Base-by-base conservation (phyloP, 1,140 invertebrate genomes). In the Sycobia sp. region DNA sequence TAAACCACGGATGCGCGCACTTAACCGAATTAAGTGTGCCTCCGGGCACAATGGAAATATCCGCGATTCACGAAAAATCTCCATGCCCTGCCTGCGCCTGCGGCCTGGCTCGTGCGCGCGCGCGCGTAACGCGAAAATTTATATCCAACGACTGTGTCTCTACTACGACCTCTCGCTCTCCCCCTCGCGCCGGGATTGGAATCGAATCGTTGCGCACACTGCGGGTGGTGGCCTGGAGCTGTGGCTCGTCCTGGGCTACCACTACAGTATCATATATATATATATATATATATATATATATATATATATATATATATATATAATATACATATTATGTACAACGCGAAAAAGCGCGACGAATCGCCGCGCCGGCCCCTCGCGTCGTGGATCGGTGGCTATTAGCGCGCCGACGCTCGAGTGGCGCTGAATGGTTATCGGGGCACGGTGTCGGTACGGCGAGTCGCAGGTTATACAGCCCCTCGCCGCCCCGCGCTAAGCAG, bases 321-420 rank as follows among this genome's bases (percentile, higher is more conserved):
- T n/a, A n/a, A n/a, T n/a, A n/a, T n/a, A n/a, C n/a, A n/a, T n/a
- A n/a, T n/a, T n/a, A n/a, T n/a, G n/a, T n/a, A n/a, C n/a, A n/a
- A 13, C 22, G 43, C 27, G 32, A 27, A 38, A 25, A 27, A 49
- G 43, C 53, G 53, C 61, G 61, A 56, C 61, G 61, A 63, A 63
- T 63, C 25, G 10, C n/a, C 18, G 49, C n/a, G 23, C 1, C 22
- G 2, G 29, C 20, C 51, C 9, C 34, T 3, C n/a, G 32, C 20
- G 51, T n/a, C 13, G 25, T 16, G 14, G 1, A 25, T 51, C 2
- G 27, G 13, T 27, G 4, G 29, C 62, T 65, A 58, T 65, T 65
- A 65, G 62, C 32, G 54, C 47, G 16, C 22, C n/a, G n/a, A n/a
- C 62, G 62, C 55, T 59, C 49, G 47, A 65, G n/a, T 58, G 55